These are phyloP conservation scores for Lepidurus couesii DNA, from an alignment of 1,140 invertebrate species.

Conservation along the genomic window DNA sequence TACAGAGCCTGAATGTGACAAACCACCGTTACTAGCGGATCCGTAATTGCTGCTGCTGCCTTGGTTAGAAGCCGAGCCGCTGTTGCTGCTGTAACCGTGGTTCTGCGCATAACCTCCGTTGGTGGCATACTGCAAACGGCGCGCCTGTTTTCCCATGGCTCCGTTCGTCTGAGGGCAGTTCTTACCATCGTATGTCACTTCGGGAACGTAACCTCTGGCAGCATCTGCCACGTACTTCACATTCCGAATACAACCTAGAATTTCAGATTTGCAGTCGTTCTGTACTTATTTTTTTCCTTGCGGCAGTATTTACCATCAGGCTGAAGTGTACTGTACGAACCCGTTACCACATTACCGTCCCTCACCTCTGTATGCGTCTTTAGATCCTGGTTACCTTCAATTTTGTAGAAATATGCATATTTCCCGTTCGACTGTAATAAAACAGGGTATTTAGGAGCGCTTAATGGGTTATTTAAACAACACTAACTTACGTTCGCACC, in stretches of 20 bases:
- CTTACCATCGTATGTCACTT: background rate
- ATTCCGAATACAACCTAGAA: background rate
- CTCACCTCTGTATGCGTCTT: background rate
- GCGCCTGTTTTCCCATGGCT: background rate
- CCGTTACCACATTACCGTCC: background rate
- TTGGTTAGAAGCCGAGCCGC: background rate
- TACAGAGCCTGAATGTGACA: background rate
- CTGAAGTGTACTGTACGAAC: conserved; percentile 6
- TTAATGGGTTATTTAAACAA: background rate
- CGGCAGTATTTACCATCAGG: background rate
- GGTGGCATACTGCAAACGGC: background rate
- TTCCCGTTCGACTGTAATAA: background rate
- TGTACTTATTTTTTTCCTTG: no score
- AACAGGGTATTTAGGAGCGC: background rate
- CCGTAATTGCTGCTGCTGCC: background rate
- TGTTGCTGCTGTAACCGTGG: background rate
- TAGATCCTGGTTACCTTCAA: background rate
- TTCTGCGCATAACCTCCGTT: background rate
- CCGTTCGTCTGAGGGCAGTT: background rate
- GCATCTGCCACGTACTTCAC: background rate
- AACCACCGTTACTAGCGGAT: background rate
- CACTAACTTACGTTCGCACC: background rate
- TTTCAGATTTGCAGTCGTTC: background rate
- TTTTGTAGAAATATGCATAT: background rate
- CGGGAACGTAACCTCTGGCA: background rate